Conservation (phyloP, 2,797 vertebrate species). For the Microchirus variegatus region DNA sequence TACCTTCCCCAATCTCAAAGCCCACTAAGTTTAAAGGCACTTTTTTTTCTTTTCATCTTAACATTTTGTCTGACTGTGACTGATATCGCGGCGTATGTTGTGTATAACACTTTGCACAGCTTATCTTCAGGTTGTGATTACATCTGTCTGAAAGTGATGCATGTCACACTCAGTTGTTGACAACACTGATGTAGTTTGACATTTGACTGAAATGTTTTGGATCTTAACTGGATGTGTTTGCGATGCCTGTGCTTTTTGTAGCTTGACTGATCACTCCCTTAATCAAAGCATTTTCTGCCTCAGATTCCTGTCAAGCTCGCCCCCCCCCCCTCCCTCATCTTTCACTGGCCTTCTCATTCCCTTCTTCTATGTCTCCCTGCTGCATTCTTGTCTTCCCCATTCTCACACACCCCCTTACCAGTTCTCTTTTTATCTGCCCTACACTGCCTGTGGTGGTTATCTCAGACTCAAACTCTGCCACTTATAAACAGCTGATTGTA, state of each 20-base stretch:
- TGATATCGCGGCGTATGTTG: conserved; percentile 19
- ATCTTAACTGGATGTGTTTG: conserved; percentile 47
- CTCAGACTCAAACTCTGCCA: conserved; percentile 5
- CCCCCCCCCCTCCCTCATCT: conserved; percentile 7
- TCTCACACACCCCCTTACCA: conserved; percentile 3
- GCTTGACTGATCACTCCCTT: conserved; percentile 46
- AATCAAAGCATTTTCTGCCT: conserved; percentile 46
- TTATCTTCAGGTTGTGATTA: conserved; percentile 35
- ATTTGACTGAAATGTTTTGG: conserved; percentile 57
- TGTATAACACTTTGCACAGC: conserved; percentile 30
- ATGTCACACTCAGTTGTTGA: conserved; percentile 35
- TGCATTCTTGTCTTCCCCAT: background rate
- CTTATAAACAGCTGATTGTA: conserved; percentile 46
- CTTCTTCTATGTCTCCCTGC: conserved; percentile 1
- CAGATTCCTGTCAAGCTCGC: conserved; percentile 28
- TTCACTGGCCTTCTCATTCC: conserved; percentile 11
- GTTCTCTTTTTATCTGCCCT: conserved; percentile 5
- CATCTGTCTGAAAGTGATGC: conserved; percentile 25
- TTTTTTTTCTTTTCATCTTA: conserved; percentile 26
- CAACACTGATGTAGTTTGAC: conserved; percentile 40
- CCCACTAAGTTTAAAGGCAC: conserved; percentile 28
- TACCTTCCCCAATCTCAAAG: conserved; percentile 19
- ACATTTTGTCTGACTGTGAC: conserved; percentile 29
- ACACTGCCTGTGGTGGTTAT: conserved; percentile 16
- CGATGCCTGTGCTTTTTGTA: conserved; percentile 43